Conservation (phyloP, 2,797 vertebrate genomes). For the Nyctalus aviator region DNA sequence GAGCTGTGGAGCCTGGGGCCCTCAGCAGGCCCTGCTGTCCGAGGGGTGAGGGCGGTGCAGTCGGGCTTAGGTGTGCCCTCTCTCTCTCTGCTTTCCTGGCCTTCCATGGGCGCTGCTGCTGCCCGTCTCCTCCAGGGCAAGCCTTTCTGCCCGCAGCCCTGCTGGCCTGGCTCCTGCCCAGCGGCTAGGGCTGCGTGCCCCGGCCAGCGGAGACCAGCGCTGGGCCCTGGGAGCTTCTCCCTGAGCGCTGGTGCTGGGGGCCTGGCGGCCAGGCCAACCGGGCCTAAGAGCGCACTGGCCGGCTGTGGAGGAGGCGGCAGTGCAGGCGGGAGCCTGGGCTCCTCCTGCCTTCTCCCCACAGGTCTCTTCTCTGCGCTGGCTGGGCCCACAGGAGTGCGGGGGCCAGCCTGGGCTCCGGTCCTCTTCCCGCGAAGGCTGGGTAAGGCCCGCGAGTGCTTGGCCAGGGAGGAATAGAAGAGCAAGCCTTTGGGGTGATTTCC, state of each 20-base stretch:
- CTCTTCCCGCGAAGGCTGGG: not conserved
- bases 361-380: rapidly evolving
- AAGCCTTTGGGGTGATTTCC: not conserved
- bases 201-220: not conserved
- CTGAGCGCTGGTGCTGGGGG: rapidly evolving
- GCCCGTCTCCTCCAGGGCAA: rapidly evolving
- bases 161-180: rapidly evolving
- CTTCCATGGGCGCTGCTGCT: not conserved
- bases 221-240: not conserved
- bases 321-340: not conserved
- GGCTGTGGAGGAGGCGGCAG: no score
- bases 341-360: not conserved
- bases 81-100: not conserved
- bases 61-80: not conserved
- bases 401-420: rapidly evolving
- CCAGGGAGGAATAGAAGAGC: not conserved
- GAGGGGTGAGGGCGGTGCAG: not conserved
- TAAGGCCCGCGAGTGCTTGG: rapidly evolving
- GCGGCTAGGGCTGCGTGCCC: not conserved
- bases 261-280: rapidly evolving
- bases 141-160: no score
- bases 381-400: rapidly evolving
- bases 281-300: no score
- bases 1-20: not conserved
- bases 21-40: not conserved